Evolutionary conservation across 2,888 invertebrate species (phyloP), one percentile per base, ranked within the genome.

Genomic region (Epinotia nisella): DNA sequence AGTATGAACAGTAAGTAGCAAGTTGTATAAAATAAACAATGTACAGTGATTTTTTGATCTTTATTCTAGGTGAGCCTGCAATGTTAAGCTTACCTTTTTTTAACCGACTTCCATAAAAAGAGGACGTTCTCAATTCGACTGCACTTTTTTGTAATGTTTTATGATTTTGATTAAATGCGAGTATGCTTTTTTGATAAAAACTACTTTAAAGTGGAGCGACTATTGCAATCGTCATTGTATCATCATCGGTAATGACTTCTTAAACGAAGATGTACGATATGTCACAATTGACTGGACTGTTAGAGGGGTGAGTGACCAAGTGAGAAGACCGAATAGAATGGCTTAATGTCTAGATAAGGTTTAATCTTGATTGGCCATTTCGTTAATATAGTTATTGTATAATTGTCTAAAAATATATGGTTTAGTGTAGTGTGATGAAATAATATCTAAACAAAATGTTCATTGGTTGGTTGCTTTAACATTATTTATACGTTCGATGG

Each of bases 281-380:
- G 53, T 67, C 60, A 66, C 55, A 60, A 60, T 59, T 53, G 49
- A 59, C 41, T 39, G 19, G 39, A 24, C 11, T 51, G 64, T 51
- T 64, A 64, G 13, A 35, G 19, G 53, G 59, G 65, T 66, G 53
- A 71, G 53, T 59, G 59, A 66, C 53, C 65, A 21, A 19, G 41
- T 24, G 19, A 41, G 35, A 49, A 21, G 49, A 65, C n/a, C 24
- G 13, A 49, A 58, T 49, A 17, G 35, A 19, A 13, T 13, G 35
- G 24, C 35, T 65, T 71, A n/a, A n/a, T n/a, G 60, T 53, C 65
- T 51, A 66, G 59, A 71, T 71, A 62, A 24, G 39, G 60, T 65
- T 51, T 15, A 11, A 71, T 71, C 55, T 66, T 45, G 71, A 66
- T 66, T 53, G 41, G 55, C 21, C 19, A 29, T 41, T 39, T 51